Conservation (phyloP, 2,113 vertebrate genomes). For the Cettia cetti region DNA sequence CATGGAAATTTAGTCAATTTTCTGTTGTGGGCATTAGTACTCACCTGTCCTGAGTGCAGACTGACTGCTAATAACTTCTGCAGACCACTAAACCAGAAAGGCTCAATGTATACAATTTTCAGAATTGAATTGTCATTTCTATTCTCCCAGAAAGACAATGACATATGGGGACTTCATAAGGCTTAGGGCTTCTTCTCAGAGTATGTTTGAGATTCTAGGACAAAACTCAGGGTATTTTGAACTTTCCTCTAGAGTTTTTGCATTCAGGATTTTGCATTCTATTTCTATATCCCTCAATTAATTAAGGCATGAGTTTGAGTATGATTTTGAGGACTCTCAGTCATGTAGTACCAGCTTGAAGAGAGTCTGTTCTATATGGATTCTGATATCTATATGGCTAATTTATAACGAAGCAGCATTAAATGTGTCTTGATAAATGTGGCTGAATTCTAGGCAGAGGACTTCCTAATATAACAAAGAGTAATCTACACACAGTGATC, state of each 20-base stretch:
- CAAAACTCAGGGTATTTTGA: neutral
- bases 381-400: neutral
- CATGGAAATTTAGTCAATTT: neutral
- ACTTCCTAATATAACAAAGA: neutral
- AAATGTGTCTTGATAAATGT: neutral
- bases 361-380: neutral
- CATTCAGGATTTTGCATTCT: neutral
- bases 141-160: neutral
- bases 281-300: neutral
- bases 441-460: neutral
- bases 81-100: neutral
- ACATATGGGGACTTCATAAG: neutral
- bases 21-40: neutral
- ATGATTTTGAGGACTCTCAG: neutral
- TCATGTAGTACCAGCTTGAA: neutral
- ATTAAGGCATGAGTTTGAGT: neutral
- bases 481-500: neutral
- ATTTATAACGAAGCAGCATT: neutral
- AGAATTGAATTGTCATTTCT: neutral
- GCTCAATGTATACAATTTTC: neutral
- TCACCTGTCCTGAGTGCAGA: neutral
- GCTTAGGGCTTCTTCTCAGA: neutral
- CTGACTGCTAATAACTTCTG: neutral
- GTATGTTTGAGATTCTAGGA: neutral
- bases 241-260: neutral